Base-by-base conservation (phyloP, 2,797 vertebrate species). In the Todus mexicanus region DNA sequence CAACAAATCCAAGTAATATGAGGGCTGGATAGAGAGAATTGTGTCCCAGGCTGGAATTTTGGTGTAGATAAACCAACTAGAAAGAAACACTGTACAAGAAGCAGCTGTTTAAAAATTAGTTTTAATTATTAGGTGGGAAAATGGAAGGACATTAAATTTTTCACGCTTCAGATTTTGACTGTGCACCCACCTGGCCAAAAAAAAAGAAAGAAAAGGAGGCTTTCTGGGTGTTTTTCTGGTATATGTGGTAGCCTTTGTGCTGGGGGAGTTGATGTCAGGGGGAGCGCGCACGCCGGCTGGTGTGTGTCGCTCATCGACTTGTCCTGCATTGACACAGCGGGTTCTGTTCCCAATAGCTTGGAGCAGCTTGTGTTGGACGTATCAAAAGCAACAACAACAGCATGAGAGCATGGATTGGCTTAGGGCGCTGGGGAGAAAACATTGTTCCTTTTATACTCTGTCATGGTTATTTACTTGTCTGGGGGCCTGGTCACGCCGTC, bases 281-380 rank as follows among this genome's bases (percentile, higher is more conserved):
- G 74, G 66, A 57, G 57, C 48, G 15, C 27, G 33, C 16, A 7
- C 4, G 29, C 84, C 68, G 87, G 78, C 50, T 68, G 40, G 15
- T 18, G 47, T 68, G 19, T 40, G 42, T 42, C 83, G 26, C 50
- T 76, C 84, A 89, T 94, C 66, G 90, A 81, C 13, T 4, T 95
- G 93, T 38, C 84, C 90, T 84, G 66, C 47, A 87, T 83, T 73
- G 45, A 42, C 27, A 66, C 76, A 63, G 25, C 43, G 54, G 84
- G 33, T 89, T 87, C 90, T 80, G 59, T 73, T 87, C 60, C 53
- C 22, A 60, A 64, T 92, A 87, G 91, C 91, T 94, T 73, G 40
- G 60, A 96, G 89, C 93, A 92, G 66, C 82, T 92, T 86, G 79
- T 78, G 82, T 88, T 89, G 79, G 64, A 64, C 35, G 9, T 81